Evolutionary conservation across 2,113 vertebrate species (phyloP), one percentile per base, ranked within the genome.

Genomic region (Xenus cinereus): DNA sequence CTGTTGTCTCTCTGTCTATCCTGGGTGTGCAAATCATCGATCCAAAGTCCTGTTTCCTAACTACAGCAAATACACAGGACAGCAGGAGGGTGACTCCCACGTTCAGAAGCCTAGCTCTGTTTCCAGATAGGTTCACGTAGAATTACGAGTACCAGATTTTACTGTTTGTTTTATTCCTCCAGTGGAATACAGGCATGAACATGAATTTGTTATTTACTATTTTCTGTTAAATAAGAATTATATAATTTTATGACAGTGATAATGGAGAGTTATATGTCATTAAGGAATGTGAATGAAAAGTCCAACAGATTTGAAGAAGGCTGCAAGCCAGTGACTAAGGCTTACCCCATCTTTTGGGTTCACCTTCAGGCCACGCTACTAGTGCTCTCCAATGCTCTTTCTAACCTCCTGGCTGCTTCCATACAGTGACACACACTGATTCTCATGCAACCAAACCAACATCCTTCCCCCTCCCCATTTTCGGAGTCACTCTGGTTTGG

Each of bases 351-450:
- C 53, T 76, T 81, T 74, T 39, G 56, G 18, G 6, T 63, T 82
- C 7, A 9, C 3, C 35, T 72, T 84, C 56, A 84, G 51, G 66
- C 45, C 46, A 67, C 27, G 37, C 46, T 46, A 41, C 24, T 23
- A 75, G 43, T 75, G 43, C 20, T 86, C 33, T 92, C 30, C 76
- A 51, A 2, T 14, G 45, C 33, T 85, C 48, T 48, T 73, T 48
- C 57, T 56, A 62, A 37, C 32, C 6, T 54, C 12, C 46, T 9
- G 2, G 23, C 66, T 79, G 39, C 72, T 84, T 77, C 73, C 2
- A 1, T 33, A 73, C 33, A 76, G 23, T 69, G 46, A 45, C 0
- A 0, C 16, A 53, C 7, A 41, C n/a, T 81, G 22, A 69, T 62
- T 83, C 21, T 80, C 27, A 39, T 35, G 33, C 23, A 86, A 41